phyloP scores from a whole-genome alignment of 2,888 invertebrate genomes.

The Hemistola chrysoprasaria region DNA sequence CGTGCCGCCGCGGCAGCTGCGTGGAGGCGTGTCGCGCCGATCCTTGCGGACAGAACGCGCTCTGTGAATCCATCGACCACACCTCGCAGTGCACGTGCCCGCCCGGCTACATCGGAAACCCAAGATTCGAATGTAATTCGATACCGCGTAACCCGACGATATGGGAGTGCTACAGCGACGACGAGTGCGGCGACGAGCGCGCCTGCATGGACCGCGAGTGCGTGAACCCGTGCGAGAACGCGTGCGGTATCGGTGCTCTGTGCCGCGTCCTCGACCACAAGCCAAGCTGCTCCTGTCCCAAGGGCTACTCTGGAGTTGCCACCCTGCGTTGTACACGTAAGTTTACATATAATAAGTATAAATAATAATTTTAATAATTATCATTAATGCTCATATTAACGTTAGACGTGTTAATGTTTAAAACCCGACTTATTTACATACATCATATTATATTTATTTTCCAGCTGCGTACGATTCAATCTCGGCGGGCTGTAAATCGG shows the following conservation, averaged over 20 bases:
- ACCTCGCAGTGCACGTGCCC: conserved; percentile 90
- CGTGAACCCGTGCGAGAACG: conserved; percentile 89
- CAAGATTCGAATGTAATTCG: conserved; percentile 88
- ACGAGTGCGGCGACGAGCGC: conserved; percentile 89
- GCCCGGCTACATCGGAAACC: conserved; percentile 89
- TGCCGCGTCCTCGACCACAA: conserved; percentile 90
- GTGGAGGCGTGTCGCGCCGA: conserved; percentile 90
- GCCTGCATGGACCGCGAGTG: conserved; percentile 90
- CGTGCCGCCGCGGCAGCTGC: conserved; percentile 89
- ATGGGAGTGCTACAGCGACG: conserved; percentile 89
- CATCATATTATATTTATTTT: conserved; percentile 28
- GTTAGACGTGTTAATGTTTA: too few species aligned
- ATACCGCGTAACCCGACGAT: conserved; percentile 64
- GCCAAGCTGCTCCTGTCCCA: conserved; percentile 91
- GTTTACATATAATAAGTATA: too few species aligned
- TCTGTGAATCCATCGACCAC: conserved; percentile 89
- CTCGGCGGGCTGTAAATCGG: conserved; percentile 86
- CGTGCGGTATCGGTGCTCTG: conserved; percentile 91
- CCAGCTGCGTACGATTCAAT: conserved; percentile 82
- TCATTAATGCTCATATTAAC: too few species aligned
- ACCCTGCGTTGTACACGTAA: conserved; percentile 89
- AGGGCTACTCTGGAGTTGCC: conserved; percentile 89
- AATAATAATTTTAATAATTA: too few species aligned
- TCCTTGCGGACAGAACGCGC: conserved; percentile 91
- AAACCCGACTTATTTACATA: too few species aligned